Conservation (phyloP, 2,888 invertebrate genomes). For the Pycnomerus fuliginosus region DNA sequence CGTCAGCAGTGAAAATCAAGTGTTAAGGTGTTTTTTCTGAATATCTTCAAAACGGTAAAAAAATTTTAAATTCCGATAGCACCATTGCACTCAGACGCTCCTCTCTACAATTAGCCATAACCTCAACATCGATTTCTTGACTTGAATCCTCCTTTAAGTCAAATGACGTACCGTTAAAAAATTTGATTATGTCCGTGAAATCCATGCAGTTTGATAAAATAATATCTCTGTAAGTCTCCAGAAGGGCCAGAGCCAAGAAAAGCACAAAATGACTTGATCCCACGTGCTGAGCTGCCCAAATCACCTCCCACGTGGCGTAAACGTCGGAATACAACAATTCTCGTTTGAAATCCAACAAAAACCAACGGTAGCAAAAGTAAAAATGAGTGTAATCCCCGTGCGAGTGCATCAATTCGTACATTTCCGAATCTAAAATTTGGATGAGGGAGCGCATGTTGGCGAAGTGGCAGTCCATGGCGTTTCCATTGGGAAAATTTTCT, state of each 20-base stretch:
- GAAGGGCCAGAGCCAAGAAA: slow-evolving; percentile 87
- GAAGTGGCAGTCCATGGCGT: slow-evolving; percentile 94
- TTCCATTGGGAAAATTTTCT: slow-evolving; percentile 89
- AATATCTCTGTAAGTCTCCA: slow-evolving; percentile 92
- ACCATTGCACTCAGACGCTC: too few relatives aligned
- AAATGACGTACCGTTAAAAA: slow-evolving; percentile 97
- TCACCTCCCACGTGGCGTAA: slow-evolving; percentile 92
- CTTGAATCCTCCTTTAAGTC: too few relatives aligned
- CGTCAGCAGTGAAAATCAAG: too few relatives aligned
- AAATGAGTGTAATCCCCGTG: slow-evolving; percentile 96
- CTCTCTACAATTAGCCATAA: too few relatives aligned
- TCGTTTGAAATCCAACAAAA: slow-evolving; percentile 92
- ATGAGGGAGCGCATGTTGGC: slow-evolving; percentile 91
- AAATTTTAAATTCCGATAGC: too few relatives aligned
- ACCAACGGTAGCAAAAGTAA: slow-evolving; percentile 98
- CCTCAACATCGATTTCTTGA: too few relatives aligned
- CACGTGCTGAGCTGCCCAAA: slow-evolving; percentile 90
- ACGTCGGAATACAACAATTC: slow-evolving; percentile 92
- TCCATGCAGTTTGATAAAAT: slow-evolving; percentile 96
- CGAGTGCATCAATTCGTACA: slow-evolving; percentile 92
- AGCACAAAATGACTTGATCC: slow-evolving; percentile 88
- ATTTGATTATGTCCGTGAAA: slow-evolving; percentile 97
- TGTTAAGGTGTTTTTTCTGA: too few relatives aligned
- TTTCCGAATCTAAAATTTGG: slow-evolving; percentile 88
- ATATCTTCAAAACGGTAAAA: too few relatives aligned